These are phyloP conservation scores for Epizoanthus illoricatus DNA, from an alignment of 92 coral and sea anemone species.

Conservation along the genomic window DNA sequence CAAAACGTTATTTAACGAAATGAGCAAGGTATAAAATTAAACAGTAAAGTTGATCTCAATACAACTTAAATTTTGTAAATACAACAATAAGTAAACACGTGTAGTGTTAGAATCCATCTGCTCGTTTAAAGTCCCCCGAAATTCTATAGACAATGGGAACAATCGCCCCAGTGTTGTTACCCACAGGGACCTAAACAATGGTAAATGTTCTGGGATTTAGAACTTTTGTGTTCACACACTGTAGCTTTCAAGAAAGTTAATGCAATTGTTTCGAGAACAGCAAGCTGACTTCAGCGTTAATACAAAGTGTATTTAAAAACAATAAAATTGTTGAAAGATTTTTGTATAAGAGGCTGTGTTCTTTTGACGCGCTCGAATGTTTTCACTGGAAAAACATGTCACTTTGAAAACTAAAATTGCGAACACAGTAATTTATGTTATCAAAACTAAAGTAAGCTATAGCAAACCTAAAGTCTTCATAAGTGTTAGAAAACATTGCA, in stretches of 20 bases:
- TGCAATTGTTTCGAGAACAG: constrained; percentile 1
- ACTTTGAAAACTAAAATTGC: neutral
- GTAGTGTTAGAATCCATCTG: constrained; percentile 29
- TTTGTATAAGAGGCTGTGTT: neutral
- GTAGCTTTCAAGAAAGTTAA: neutral
- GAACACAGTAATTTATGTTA: neutral
- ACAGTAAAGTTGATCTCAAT: neutral
- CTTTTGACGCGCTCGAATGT: constrained; percentile 28
- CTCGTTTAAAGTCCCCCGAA: constrained; percentile 28
- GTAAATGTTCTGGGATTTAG: neutral
- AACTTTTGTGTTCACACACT: neutral
- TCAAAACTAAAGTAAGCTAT: neutral
- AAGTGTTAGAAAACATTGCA: too few species aligned
- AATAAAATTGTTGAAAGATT: constrained; percentile 21
- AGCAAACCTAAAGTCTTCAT: neutral
- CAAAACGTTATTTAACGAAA: constrained; percentile 25
- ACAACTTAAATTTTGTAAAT: constrained; percentile 25
- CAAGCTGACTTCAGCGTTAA: neutral
- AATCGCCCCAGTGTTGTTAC: neutral
- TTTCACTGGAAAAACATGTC: constrained; percentile 15
- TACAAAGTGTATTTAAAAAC: constrained; percentile 4
- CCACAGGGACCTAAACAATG: neutral
- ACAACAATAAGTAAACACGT: constrained; percentile 36
- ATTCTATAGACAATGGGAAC: constrained; percentile 16
- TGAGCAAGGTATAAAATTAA: constrained; percentile 11